A percentile compares a stretch with the other conserved stretches of the same genome.
phyloP scores from a whole-genome alignment of 2,888 invertebrate species.

The Lasioglossum vierecki region DNA sequence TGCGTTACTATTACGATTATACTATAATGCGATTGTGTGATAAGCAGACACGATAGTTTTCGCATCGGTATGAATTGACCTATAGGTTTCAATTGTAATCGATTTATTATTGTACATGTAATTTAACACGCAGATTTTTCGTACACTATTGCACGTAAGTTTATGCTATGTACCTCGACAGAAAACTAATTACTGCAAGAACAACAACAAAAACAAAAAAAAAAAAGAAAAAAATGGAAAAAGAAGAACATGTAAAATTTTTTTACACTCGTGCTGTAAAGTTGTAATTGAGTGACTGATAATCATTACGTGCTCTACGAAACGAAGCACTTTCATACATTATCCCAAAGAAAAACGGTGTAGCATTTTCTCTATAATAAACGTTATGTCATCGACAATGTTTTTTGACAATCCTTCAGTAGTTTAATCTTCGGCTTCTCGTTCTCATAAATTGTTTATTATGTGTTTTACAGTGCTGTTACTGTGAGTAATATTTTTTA shows the following conservation, averaged over 20 bases:
- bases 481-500: too few species aligned
- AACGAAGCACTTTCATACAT: slow-evolving; percentile 79
- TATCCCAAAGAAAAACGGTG: slow-evolving; percentile 80
- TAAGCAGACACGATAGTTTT: slow-evolving; percentile 10
- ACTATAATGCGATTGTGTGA: slow-evolving; percentile 30
- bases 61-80: slow-evolving; percentile 18
- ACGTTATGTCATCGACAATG: slow-evolving; percentile 69
- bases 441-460: background rate
- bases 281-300: slow-evolving; percentile 78
- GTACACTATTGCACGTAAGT: slow-evolving; percentile 60
- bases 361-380: slow-evolving; percentile 80
- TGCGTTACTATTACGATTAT: background rate
- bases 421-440: background rate
- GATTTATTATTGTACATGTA: slow-evolving; percentile 38
- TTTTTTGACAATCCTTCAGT: slow-evolving; percentile 25
- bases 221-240: slow-evolving; percentile 29
- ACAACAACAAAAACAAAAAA: slow-evolving; percentile 34
- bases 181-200: slow-evolving; percentile 58
- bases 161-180: slow-evolving; percentile 55
- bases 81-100: slow-evolving; percentile 32
- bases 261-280: slow-evolving; percentile 77
- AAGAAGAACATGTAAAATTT: slow-evolving; percentile 75
- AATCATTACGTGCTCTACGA: slow-evolving; percentile 72
- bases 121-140: slow-evolving; percentile 48
- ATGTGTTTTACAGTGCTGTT: background rate